A percentile compares a stretch with the other conserved stretches of the same genome.
phyloP scores from a whole-genome alignment of 2,888 invertebrate genomes.

The Rhorus exstirpatorius region DNA sequence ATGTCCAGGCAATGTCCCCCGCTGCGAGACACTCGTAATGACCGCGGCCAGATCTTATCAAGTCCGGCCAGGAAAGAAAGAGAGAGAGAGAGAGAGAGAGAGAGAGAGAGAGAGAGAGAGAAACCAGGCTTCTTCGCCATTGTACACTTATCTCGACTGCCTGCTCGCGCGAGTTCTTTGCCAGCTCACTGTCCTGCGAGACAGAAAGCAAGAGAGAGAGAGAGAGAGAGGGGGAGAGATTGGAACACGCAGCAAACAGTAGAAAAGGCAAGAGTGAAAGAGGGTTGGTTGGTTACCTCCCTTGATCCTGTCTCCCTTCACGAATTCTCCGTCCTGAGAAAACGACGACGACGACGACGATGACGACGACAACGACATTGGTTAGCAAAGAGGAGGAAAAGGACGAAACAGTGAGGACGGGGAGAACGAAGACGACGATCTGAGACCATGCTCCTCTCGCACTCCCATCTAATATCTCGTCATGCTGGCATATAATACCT shows the following conservation, averaged over 20 bases:
- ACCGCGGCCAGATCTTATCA: slow-evolving; percentile 82
- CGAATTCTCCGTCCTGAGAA: slow-evolving; percentile 53
- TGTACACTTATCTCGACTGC: slow-evolving; percentile 80
- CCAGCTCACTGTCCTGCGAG: slow-evolving; percentile 69
- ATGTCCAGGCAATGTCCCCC: slow-evolving; percentile 81
- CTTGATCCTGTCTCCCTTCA: slow-evolving; percentile 54
- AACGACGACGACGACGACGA: slow-evolving; percentile 62
- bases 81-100: slow-evolving; percentile 7
- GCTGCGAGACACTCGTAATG: slow-evolving; percentile 83
- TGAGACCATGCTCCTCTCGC: slow-evolving; percentile 53
- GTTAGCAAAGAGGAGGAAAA: slow-evolving; percentile 11
- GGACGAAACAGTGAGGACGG: slow-evolving; percentile 39
- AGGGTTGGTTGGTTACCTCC: slow-evolving; percentile 54
- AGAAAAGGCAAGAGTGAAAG: slow-evolving; percentile 52
- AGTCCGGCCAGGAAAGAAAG: slow-evolving; percentile 63
- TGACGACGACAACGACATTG: slow-evolving; percentile 54
- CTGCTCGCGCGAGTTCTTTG: slow-evolving; percentile 69
- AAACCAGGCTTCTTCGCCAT: slow-evolving; percentile 76
- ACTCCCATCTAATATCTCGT: slow-evolving; percentile 67
- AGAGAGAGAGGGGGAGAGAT: slow-evolving; percentile 41
- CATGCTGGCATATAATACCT: slow-evolving; percentile 26
- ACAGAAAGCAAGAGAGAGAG: slow-evolving; percentile 36
- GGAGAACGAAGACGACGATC: slow-evolving; percentile 51
- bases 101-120: slow-evolving; percentile 2
- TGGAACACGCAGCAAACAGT: slow-evolving; percentile 44